Conservation (phyloP, 2,797 vertebrate genomes). For the Scolopax rusticola region DNA sequence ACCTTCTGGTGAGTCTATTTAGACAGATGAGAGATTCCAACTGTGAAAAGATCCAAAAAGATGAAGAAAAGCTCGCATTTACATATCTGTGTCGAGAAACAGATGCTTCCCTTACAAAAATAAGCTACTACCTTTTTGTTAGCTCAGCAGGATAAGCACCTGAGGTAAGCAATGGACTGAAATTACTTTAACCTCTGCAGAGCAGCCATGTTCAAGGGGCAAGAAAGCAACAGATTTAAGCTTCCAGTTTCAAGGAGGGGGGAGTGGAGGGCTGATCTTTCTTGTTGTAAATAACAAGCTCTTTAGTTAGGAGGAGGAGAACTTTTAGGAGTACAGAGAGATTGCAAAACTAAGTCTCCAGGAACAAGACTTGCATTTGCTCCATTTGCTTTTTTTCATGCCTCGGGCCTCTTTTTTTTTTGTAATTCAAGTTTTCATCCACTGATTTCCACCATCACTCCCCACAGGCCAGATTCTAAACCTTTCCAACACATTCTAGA, state of each 20-base stretch:
- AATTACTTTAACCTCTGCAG: not conserved
- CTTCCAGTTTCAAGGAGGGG: not conserved
- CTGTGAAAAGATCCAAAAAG: not conserved
- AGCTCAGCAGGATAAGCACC: not conserved
- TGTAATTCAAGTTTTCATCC: not conserved
- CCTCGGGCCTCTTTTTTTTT: not conserved
- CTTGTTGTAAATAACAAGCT: not conserved
- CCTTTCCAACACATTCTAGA: not conserved
- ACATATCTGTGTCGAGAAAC: not conserved
- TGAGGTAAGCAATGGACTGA: not conserved
- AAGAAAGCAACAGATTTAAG: not conserved
- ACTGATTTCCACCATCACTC: not conserved
- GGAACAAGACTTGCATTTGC: not conserved
- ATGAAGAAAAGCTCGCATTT: not conserved
- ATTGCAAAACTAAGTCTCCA: not conserved
- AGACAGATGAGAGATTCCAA: not conserved
- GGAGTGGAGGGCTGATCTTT: not conserved
- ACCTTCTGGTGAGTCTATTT: constrained; percentile 44
- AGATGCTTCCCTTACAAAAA: not conserved
- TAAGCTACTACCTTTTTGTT: not conserved
- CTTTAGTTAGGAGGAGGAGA: too few relatives aligned
- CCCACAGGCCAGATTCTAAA: not conserved
- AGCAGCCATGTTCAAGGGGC: rapidly evolving
- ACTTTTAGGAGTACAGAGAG: not conserved
- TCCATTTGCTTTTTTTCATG: not conserved